A percentile compares a stretch with the other conserved stretches of the same genome.
Evolutionary conservation across 2,113 vertebrate genomes (phyloP).

Genomic region (Ibidorhyncha struthersii): DNA sequence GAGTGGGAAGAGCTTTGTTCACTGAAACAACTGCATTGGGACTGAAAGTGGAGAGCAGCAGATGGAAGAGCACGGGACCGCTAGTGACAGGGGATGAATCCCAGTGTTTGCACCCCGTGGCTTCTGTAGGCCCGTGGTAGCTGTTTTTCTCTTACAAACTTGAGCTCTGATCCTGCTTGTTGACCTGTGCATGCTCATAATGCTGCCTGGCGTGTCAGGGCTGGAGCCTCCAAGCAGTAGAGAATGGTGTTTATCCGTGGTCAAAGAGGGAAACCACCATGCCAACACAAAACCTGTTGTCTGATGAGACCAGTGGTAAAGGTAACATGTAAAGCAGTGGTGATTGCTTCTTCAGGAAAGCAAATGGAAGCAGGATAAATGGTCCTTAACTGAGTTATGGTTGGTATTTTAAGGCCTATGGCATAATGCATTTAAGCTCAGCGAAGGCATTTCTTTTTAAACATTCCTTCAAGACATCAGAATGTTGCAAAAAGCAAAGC

Average conservation of each 20-base stretch:
- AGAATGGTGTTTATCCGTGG: not conserved
- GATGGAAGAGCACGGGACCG: not conserved
- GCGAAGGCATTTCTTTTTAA: not conserved
- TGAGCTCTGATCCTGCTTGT: not conserved
- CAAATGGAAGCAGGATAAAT: not conserved
- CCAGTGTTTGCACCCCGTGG: not conserved
- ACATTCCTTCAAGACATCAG: not conserved
- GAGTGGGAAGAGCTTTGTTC: not conserved
- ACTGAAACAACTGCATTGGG: not conserved
- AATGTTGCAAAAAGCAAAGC: not conserved
- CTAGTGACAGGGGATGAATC: not conserved
- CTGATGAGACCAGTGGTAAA: not conserved
- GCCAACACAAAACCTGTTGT: not conserved
- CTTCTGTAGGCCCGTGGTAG: not conserved
- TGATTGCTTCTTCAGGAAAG: not conserved
- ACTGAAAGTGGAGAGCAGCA: not conserved
- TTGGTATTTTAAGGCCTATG: not conserved
- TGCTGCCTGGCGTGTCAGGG: not conserved
- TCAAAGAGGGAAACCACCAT: not conserved
- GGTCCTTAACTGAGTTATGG: not conserved
- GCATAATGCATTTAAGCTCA: not conserved
- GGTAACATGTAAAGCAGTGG: not conserved
- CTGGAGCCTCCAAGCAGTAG: not conserved
- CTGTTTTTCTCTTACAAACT: not conserved
- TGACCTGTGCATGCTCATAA: not conserved